Conservation (phyloP, 2,797 vertebrate genomes). For the Chelonia mydas region DNA sequence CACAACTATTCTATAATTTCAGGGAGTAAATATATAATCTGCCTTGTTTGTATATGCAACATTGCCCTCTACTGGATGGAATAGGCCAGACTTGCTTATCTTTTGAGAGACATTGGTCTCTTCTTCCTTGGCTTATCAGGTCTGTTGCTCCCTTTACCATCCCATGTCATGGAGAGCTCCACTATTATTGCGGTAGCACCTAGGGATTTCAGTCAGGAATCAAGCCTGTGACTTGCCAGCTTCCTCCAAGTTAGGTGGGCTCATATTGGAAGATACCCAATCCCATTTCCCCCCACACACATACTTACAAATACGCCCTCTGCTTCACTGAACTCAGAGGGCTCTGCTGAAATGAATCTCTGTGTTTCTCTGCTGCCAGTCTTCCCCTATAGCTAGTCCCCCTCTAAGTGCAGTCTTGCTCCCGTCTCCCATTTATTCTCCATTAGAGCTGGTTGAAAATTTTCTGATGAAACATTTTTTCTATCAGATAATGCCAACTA, state of each 20-base stretch:
- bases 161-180: background rate
- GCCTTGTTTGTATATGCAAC: background rate
- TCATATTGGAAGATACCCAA: background rate
- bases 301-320: background rate
- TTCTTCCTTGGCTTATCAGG: background rate
- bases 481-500: background rate
- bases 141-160: background rate
- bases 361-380: background rate
- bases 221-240: background rate
- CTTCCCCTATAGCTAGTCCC: background rate
- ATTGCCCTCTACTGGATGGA: background rate
- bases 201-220: background rate
- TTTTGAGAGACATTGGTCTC: background rate
- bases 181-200: background rate
- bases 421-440: conserved; percentile 19
- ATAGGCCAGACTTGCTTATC: background rate
- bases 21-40: background rate
- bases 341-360: background rate
- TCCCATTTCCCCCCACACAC: background rate
- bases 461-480: too few species aligned
- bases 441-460: background rate
- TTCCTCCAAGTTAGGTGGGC: background rate
- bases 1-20: background rate
- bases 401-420: background rate
- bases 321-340: background rate